These are phyloP conservation scores for Solea solea DNA, from an alignment of 2,113 vertebrate genomes.

Conservation along the genomic window DNA sequence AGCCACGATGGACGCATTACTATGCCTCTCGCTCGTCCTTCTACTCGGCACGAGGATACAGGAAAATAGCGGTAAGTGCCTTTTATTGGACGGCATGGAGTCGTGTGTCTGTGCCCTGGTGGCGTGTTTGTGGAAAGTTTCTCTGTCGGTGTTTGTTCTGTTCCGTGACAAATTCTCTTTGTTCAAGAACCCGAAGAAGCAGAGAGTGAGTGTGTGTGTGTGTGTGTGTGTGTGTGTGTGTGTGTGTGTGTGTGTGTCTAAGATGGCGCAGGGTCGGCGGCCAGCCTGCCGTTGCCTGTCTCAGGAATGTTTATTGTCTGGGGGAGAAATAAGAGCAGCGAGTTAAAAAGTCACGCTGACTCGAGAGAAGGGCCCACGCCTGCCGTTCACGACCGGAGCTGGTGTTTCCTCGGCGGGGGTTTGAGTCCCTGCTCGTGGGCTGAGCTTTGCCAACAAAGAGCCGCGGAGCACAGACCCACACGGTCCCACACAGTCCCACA, in stretches of 20 bases:
- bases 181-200: slow-evolving; percentile 75
- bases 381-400: not conserved
- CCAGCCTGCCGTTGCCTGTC: slow-evolving; percentile 72
- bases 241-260: slow-evolving; percentile 68
- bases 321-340: not conserved
- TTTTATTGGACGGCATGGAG: accelerated
- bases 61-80: slow-evolving; percentile 70
- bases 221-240: slow-evolving; percentile 61
- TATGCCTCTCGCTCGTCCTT: slow-evolving; percentile 72
- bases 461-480: not conserved
- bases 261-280: slow-evolving; percentile 85
- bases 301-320: slow-evolving; percentile 79
- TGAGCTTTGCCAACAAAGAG: slow-evolving; percentile 29
- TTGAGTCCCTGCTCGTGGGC: not conserved
- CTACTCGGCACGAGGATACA: slow-evolving; percentile 72
- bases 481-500: slow-evolving; percentile 1
- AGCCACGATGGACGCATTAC: slow-evolving; percentile 79
- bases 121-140: slow-evolving; percentile 26
- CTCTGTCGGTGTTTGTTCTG: not conserved
- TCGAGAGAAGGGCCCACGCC: not conserved
- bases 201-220: slow-evolving; percentile 56
- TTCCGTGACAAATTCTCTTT: slow-evolving; percentile 59
- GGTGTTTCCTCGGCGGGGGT: not conserved
- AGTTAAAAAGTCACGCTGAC: slow-evolving; percentile 37
- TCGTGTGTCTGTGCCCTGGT: too few relatives aligned